Evolutionary conservation across 2,888 invertebrate genomes (phyloP), one percentile per base, ranked within the genome.

Genomic region (Cerastoderma edule): DNA sequence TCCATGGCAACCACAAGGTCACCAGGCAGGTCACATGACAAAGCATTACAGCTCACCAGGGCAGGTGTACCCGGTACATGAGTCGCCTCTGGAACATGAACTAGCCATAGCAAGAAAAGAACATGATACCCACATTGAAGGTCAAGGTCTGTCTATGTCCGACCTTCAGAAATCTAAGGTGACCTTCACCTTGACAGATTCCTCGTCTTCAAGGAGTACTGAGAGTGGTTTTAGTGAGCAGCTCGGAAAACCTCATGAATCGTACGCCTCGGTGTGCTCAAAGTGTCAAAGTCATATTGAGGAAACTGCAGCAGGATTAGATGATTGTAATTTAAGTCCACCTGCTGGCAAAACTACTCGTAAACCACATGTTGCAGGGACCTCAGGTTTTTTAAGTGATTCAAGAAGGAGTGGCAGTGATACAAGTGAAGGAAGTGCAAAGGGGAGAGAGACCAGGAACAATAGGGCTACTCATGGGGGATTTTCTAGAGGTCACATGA

Each of bases 181-280:
- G 53, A 83, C 81, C 33, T 88, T 89, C 67, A 72, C 74, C 30
- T 56, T 87, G 6, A 83, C 80, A 10, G 86, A 83, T 24, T 84
- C 85, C 19, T 81, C 84, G 24, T 86, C 87, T 6, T 84, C 84
- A 0, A 77, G 80, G 53, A 89, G 89, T 78, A 81, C 80, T 3
- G 86, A 87, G 56, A 87, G 87, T 80, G 88, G 88, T 2, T 88
- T 86, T 75, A 87, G 87, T 78, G 88, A 88, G 60, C 76, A 84
- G 60, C 67, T 76, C 27, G 72, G 60, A 10, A 74, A 72, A 16
- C 19, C 73, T 22, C 13, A 63, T 32, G 44, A 68, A 57, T 76
- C 85, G 6, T 87, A 87, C 72, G 88, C 89, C 8, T 87, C 87
- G 44, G 87, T 86, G 5, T 88, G 87, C 73, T 79, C 75, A n/a